Evolutionary conservation across 2,113 vertebrate genomes (phyloP).

Genomic region (Otocyon megalotis): DNA sequence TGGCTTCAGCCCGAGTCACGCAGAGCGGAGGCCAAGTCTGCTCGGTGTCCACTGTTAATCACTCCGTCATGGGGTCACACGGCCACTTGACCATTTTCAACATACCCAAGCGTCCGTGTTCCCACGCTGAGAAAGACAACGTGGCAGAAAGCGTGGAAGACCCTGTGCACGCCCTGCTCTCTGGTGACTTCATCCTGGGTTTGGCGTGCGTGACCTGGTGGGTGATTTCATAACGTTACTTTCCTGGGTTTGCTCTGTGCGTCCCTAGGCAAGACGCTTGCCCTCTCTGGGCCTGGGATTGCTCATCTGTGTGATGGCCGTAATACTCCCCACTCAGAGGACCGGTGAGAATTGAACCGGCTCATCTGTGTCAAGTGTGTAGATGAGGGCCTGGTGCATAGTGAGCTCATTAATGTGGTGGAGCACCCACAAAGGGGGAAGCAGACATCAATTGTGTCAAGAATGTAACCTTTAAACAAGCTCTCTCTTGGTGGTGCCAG

Average conservation of each 20-base stretch:
- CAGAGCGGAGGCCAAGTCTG: neutral
- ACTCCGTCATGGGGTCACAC: fast-evolving
- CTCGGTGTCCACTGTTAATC: neutral
- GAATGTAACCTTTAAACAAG: neutral
- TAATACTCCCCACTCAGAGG: neutral
- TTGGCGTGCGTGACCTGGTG: neutral
- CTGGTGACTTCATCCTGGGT: neutral
- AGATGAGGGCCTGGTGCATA: neutral
- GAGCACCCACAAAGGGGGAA: too few species aligned
- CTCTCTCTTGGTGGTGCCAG: fast-evolving
- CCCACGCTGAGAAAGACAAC: neutral
- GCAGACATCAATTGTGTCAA: neutral
- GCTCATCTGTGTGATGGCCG: neutral
- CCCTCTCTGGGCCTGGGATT: neutral
- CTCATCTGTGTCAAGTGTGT: neutral
- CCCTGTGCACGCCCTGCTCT: neutral
- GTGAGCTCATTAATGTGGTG: fast-evolving
- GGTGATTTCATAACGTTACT: neutral
- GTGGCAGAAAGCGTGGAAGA: neutral
- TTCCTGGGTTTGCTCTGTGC: neutral
- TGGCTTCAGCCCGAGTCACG: neutral
- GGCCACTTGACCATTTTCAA: neutral
- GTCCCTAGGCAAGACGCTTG: neutral
- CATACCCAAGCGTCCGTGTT: fast-evolving
- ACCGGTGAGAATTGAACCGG: neutral